Evolutionary conservation across 2,888 invertebrate species (phyloP), one percentile per base, ranked within the genome.

Genomic region (Steinernema carpocapsae): DNA sequence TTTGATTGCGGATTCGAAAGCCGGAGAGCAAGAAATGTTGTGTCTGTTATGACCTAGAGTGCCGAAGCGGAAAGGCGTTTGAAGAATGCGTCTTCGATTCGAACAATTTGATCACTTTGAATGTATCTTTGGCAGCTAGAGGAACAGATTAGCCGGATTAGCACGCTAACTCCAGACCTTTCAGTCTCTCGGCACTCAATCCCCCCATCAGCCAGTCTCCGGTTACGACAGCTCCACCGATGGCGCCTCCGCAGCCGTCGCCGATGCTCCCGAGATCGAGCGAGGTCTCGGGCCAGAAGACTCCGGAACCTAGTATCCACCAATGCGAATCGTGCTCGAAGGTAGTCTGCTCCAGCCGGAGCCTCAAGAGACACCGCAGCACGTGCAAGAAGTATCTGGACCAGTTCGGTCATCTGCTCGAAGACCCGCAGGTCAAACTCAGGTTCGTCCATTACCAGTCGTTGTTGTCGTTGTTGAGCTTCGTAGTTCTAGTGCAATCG

Each of bases 351-450:
- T 64, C 64, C 7, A 37, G 32, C 32, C 29, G 64, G 32, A 64
- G 64, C 32, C 64, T 64, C 1, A 64, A 64, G 32, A 64, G 64
- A 64, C 64, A 64, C 32, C 12, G 64, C 1, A 64, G 64, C 32
- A 64, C 64, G 14, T 64, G 64, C 32, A 64, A 64, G 64, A 64
- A 64, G 19, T 64, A 64, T 19, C 64, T 64, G 17, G 64, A 64
- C 17, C 32, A 64, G 64, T 64, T 26, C 17, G 64, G 64, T 3
- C 64, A 64, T 64, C 32, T 64, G 3, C 32, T 64, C 17, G 64
- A 64, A 32, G 64, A 64, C 19, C 64, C 64, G 14, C 64, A 64
- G 14, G 26, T 26, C 4, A 64, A 64, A 26, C 19, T 64, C 17
- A 37, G 29, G 64, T 64, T 29, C 14, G 48, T 56, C 37, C 10